Base-by-base conservation (phyloP, 1,140 invertebrate species). In the Brachionus sp. region DNA sequence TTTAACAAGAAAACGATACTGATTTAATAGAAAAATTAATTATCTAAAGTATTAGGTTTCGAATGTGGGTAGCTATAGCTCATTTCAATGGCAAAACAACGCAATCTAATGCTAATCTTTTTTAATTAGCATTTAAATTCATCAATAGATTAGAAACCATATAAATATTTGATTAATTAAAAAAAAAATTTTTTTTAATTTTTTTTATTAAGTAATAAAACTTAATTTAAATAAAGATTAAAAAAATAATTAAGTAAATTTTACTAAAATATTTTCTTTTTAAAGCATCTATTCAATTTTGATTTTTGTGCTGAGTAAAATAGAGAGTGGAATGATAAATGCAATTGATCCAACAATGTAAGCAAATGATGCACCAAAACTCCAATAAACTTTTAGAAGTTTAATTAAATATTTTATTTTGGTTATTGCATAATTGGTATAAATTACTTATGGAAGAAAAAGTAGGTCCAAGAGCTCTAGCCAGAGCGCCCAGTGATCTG, bases 371-470 rank as follows among this genome's bases (percentile, higher is more conserved):
- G 93, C 92, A 13, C 94, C 94, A 82, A 93, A 90, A 86, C 92
- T 92, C 94, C 94, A 95, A 88, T 94, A 95, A 12, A 92, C 93
- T 93, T 87, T 78, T 90, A 90, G 86, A 88, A 86, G 87, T 87
- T 84, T 85, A 2, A 29, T 29, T 29, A 29, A 85, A 85, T 68
- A 82, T 82, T 23, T 44, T 16, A 68, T 84, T 37, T n/a, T 44
- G 16, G 16, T 78, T 13, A 77, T n/a, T 84, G 25, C 57, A 57
- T 19, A 68, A 19, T 33, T 75, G 62, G n/a, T 39, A 13, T 53
- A 42, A 23, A 10, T 83, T 50, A 87, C 86, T 88, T 87, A 93
- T 92, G 91, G 85, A 93, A 39, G 39, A 25, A 39, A 78, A 64
- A 39, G 77, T 23, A 77, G 75, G 77, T 25, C 33, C 66, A 50